Percentiles rank a stretch among this genome's conserved stretches.
Conservation (phyloP, 1,140 invertebrate genomes). For the Apis cerana region DNA sequence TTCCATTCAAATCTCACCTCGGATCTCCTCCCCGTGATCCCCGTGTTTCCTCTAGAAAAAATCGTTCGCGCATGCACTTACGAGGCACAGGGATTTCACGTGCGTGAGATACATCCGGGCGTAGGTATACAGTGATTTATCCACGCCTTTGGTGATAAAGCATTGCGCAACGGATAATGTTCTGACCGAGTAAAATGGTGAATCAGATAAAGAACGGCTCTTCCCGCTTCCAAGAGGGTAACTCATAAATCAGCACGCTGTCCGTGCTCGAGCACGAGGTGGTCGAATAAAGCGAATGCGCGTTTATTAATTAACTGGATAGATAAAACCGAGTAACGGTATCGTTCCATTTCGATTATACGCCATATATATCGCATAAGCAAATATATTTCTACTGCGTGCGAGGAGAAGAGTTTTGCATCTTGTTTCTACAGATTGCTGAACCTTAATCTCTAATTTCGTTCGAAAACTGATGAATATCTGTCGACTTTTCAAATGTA, state of each 20-base stretch:
- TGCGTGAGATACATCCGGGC: conserved; percentile 51
- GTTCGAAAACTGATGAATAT: too few species aligned
- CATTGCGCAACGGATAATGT: conserved; percentile 70
- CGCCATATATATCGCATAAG: too few species aligned
- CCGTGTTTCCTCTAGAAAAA: neutral
- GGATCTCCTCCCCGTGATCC: neutral
- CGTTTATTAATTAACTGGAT: conserved; percentile 63
- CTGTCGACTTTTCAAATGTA: too few species aligned
- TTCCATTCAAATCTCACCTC: neutral
- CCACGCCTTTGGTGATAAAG: conserved; percentile 69
- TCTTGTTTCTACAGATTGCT: too few species aligned
- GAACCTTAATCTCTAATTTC: too few species aligned
- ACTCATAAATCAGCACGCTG: conserved; percentile 63
- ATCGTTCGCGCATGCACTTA: neutral
- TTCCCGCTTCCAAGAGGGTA: conserved; percentile 44
- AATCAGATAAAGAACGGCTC: conserved; percentile 66
- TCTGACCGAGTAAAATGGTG: conserved; percentile 58
- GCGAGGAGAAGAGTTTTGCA: too few species aligned
- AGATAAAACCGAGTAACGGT: conserved; percentile 62
- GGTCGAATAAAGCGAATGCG: conserved; percentile 38
- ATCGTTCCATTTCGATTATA: too few species aligned
- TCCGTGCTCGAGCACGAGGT: conserved; percentile 37
- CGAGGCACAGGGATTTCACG: neutral
- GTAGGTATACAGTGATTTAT: conserved; percentile 58
- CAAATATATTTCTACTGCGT: too few species aligned